Base-by-base conservation (phyloP, 2,797 vertebrate genomes). In the Thunnus albacares region DNA sequence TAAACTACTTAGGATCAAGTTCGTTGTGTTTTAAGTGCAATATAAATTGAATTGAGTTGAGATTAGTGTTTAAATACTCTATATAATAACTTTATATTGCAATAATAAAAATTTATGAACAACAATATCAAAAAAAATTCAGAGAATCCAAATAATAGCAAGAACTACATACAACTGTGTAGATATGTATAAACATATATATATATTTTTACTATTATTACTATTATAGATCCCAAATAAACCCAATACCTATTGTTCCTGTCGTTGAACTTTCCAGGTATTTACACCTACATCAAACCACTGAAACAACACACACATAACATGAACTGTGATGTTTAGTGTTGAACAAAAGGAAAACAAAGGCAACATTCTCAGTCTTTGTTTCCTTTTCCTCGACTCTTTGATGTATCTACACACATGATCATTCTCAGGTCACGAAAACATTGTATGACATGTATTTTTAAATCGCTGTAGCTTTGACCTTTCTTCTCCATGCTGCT, bases 391-490 rank as follows among this genome's bases (percentile, higher is more conserved):
- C 38, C 49, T 66, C 13, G 24, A 58, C 33, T 59, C 22, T 49
- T 76, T 49, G 35, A 3, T 41, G 41, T 70, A 18, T 56, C 28
- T 26, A 22, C 71, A 28, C 45, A 67, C 68, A 58, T 56, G 26
- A 49, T 47, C n/a, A 6, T 51, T 65, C 51, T 56, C 7, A 51
- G 55, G 62, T 61, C 59, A 64, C 43, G 64, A 49, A 33, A 45
- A 62, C 22, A 60, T 60, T 58, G 38, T n/a, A 24, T 63, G 60
- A 73, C 4, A 22, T 73, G 45, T 79, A 69, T 81, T 69, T 80
- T 70, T 20, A 83, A 68, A 52, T 6, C 26, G 55, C 61, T 59
- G 41, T 5, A 56, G 41, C 35, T 47, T 56, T 66, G 67, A 67
- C 26, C 60, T 70, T 55, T 61, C 35, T 10, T 20, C 5, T 64